Evolutionary conservation across 2,888 invertebrate species (phyloP).

Genomic region (Hypolimnas misippus): DNA sequence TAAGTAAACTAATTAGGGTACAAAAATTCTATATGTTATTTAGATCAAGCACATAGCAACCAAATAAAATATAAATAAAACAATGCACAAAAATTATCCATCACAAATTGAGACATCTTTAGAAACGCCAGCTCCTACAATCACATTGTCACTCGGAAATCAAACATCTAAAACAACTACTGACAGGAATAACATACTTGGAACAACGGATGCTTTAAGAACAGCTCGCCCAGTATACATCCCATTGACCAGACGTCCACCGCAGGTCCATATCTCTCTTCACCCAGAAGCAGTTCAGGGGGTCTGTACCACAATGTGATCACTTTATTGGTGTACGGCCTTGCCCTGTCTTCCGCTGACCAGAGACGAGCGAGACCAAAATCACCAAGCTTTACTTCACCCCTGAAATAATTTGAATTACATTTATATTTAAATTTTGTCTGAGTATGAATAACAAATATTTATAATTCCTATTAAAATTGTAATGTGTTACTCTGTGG

Average conservation of each 20-base stretch:
- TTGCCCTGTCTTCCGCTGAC: slow-evolving; percentile 96
- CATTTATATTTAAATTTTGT: not conserved
- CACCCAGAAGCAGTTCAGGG: slow-evolving; percentile 97
- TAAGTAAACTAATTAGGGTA: too few species aligned
- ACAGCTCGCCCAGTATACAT: slow-evolving; percentile 98
- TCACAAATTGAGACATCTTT: not conserved
- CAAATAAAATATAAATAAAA: too few species aligned
- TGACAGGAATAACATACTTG: slow-evolving; percentile 87
- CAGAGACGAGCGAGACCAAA: slow-evolving; percentile 98
- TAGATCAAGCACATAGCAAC: too few species aligned
- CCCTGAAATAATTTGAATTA: slow-evolving; percentile 83
- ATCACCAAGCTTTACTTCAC: slow-evolving; percentile 99
- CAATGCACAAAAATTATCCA: too few species aligned
- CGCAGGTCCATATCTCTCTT: slow-evolving; percentile 98
- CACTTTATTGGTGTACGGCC: slow-evolving; percentile 99
- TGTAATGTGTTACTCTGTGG: too few species aligned
- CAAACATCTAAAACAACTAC: too few species aligned
- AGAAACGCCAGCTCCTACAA: too few species aligned
- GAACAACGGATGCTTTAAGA: slow-evolving; percentile 97
- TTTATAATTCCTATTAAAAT: too few species aligned
- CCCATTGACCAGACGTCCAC: slow-evolving; percentile 99
- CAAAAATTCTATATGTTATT: too few species aligned
- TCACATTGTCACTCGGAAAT: too few species aligned
- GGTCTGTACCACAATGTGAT: slow-evolving; percentile 99
- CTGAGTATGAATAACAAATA: too few species aligned